Conservation (phyloP, 2,113 vertebrate genomes). For the Chaetodon auriga region DNA sequence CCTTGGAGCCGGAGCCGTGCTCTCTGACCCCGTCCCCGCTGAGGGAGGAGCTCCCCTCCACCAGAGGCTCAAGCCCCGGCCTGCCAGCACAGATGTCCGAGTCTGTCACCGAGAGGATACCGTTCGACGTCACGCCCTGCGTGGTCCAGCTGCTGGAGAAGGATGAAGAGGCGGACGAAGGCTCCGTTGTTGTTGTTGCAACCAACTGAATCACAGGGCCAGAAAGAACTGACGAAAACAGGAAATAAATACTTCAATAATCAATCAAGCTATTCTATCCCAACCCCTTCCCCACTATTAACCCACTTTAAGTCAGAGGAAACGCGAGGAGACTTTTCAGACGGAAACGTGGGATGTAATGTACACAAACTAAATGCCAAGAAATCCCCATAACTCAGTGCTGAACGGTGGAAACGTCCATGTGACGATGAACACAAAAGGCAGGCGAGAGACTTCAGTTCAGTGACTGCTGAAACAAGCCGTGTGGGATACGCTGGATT, state of each 20-base stretch:
- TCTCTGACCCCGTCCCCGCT: conserved; percentile 83
- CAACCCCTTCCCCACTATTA: conserved; percentile 55
- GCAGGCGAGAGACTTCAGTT: conserved; percentile 10
- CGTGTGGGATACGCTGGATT: background rate
- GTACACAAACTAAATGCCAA: conserved; percentile 53
- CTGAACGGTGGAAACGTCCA: conserved; percentile 17
- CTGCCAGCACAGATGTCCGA: conserved; percentile 61
- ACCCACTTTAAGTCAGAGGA: conserved; percentile 58
- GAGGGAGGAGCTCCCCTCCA: conserved; percentile 83
- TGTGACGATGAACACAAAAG: conserved; percentile 20
- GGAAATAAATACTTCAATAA: conserved; percentile 76
- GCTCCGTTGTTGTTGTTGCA: conserved; percentile 64
- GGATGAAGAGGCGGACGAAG: conserved; percentile 85
- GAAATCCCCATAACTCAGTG: conserved; percentile 6
- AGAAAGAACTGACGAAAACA: conserved; percentile 18
- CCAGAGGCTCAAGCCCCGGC: conserved; percentile 79
- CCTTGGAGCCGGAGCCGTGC: conserved; percentile 89
- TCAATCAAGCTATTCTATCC: conserved; percentile 76
- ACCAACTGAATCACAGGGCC: conserved; percentile 76
- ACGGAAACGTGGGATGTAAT: conserved; percentile 50
- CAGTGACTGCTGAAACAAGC: conserved; percentile 40
- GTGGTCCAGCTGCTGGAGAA: conserved; percentile 91
- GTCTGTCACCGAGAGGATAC: conserved; percentile 83
- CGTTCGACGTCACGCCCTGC: conserved; percentile 92
- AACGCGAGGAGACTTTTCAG: conserved; percentile 18